These are phyloP conservation scores for Oreochromis spilurus DNA, from an alignment of 2,113 vertebrate genomes.

Conservation along the genomic window DNA sequence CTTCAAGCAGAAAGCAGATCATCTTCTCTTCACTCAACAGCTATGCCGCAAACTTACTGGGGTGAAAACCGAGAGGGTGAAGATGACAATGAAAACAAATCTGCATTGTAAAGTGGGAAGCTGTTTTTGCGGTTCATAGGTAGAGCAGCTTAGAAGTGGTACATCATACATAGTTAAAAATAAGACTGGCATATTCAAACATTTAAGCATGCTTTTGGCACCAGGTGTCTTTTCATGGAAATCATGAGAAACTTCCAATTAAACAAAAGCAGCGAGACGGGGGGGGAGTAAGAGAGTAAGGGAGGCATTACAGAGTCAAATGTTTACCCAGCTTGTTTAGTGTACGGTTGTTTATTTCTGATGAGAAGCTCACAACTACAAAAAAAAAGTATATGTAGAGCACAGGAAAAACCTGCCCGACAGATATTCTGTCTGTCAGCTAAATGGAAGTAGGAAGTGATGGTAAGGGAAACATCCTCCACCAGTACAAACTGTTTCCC, in stretches of 20 bases:
- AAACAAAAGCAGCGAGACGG: slow-evolving; percentile 13
- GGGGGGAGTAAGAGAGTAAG: not conserved
- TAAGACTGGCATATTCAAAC: slow-evolving; percentile 27
- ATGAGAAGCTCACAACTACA: slow-evolving; percentile 50
- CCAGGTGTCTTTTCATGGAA: slow-evolving; percentile 26
- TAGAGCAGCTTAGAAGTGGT: slow-evolving; percentile 7
- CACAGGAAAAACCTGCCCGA: slow-evolving; percentile 53
- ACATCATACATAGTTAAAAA: slow-evolving; percentile 18
- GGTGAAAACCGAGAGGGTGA: slow-evolving; percentile 3
- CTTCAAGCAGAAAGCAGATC: slow-evolving; percentile 45
- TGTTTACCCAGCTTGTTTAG: slow-evolving; percentile 41
- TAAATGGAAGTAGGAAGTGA: slow-evolving; percentile 55
- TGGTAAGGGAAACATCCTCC: slow-evolving; percentile 50
- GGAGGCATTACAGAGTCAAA: slow-evolving; percentile 11
- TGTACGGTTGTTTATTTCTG: slow-evolving; percentile 34
- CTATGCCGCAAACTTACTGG: not conserved
- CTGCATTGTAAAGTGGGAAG: slow-evolving; percentile 8
- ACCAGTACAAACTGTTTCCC: slow-evolving; percentile 52
- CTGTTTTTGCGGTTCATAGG: not conserved
- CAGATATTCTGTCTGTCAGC: slow-evolving; percentile 61
- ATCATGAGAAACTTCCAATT: slow-evolving; percentile 46
- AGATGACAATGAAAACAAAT: slow-evolving; percentile 14
- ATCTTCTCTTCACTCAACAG: slow-evolving; percentile 12
- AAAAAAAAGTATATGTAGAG: slow-evolving; percentile 39
- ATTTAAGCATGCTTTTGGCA: not conserved